These are phyloP conservation scores for Pheosia tremula DNA, from an alignment of 2,888 invertebrate species.

Conservation along the genomic window DNA sequence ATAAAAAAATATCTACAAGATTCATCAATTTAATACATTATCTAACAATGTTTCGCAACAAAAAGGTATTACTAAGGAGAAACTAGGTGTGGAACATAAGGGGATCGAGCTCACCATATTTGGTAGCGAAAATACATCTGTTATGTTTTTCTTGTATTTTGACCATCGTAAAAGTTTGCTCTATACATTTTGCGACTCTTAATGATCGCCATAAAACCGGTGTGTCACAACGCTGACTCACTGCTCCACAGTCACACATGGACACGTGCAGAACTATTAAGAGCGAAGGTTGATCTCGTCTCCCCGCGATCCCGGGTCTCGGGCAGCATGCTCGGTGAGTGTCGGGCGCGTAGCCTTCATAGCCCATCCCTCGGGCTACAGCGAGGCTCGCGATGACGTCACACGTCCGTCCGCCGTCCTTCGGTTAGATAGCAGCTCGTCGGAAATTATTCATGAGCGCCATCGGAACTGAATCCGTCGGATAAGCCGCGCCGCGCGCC, in stretches of 20 bases:
- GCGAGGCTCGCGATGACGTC: slow-evolving; percentile 12
- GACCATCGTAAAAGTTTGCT: neutral
- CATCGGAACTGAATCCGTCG: slow-evolving; percentile 20
- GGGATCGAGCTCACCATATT: neutral
- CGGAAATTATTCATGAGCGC: slow-evolving; percentile 19
- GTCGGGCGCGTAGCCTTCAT: neutral
- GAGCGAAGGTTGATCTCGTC: neutral
- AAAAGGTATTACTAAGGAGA: no score
- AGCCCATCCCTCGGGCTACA: neutral
- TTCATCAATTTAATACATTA: neutral
- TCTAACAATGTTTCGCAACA: no score
- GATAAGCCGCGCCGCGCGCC: slow-evolving; percentile 18
- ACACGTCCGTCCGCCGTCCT: slow-evolving; percentile 24
- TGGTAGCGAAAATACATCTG: neutral
- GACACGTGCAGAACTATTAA: neutral
- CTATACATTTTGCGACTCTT: neutral
- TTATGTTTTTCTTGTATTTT: neutral
- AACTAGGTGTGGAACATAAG: no score
- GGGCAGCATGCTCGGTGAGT: neutral
- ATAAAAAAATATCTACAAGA: neutral
- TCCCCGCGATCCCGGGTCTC: neutral
- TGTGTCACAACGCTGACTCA: neutral
- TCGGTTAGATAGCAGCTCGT: slow-evolving; percentile 10
- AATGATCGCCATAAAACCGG: no score
- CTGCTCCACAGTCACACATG: neutral